These are phyloP conservation scores for Cremastobaeus sp. DNA, from an alignment of 2,888 invertebrate genomes.

Conservation along the genomic window DNA sequence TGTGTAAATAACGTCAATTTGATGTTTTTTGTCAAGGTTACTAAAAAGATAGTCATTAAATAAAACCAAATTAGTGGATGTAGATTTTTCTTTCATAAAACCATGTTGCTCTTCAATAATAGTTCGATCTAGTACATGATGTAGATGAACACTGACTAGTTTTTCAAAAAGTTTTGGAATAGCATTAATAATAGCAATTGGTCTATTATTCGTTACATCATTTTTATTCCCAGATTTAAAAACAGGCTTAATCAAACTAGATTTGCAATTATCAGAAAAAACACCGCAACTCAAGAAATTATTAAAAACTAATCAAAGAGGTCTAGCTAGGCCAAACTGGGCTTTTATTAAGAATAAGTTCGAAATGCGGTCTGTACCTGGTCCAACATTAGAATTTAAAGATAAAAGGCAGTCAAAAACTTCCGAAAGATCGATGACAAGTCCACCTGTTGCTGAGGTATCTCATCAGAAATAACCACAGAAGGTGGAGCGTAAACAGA, in stretches of 20 bases:
- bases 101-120: slow-evolving; percentile 13
- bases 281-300: not conserved
- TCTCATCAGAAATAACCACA: too few relatives aligned
- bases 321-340: not conserved
- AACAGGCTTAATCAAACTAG: not conserved
- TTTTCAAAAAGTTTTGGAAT: slow-evolving; percentile 58
- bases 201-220: slow-evolving; percentile 5
- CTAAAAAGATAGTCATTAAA: slow-evolving; percentile 16
- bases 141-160: not conserved
- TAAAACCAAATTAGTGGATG: slow-evolving; percentile 2
- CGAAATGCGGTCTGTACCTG: not conserved
- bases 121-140: not conserved
- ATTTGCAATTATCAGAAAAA: slow-evolving; percentile 7
- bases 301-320: slow-evolving; percentile 4
- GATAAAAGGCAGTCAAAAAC: not conserved
- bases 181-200: slow-evolving; percentile 37
- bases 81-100: not conserved
- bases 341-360: not conserved
- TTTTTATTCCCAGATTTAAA: slow-evolving; percentile 4
- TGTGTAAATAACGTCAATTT: slow-evolving; percentile 10
- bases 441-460: too few relatives aligned
- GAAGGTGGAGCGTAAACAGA: too few relatives aligned
- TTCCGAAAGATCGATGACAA: too few relatives aligned
- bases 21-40: not conserved
- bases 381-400: not conserved